Base-by-base conservation (phyloP, 2,113 vertebrate genomes). In the Anarrhichthys ocellatus region DNA sequence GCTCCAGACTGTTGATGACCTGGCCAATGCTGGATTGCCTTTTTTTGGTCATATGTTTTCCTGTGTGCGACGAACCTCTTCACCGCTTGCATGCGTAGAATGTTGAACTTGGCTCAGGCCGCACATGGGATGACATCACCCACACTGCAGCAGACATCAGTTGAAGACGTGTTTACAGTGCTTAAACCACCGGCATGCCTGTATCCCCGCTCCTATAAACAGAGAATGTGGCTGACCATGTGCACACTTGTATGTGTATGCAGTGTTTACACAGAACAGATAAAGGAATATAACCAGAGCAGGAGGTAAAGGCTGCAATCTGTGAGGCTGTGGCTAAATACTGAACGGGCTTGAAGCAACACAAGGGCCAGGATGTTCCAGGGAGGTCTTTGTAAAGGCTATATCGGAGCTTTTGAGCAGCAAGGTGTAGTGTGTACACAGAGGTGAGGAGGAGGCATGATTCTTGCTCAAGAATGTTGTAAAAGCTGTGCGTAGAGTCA, bases 81-180 rank as follows among this genome's bases (percentile, higher is more conserved):
- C 17, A 5, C 40, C 0, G 27, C 72, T 82, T 64, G 76, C 80
- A 84, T 88, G 83, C 76, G 76, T 72, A 61, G 52, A 80, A 78
- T 78, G 85, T 83, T 85, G 69, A 90, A 84, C 76, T 88, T 89
- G 85, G 92, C 84, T 83, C 9, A 7, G 38, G 65, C 18, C 61
- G 18, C 83, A 76, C 68, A 69, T 11, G 0, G 46, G 40, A 86
- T 94, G 92, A 93, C 90, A 91, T 93, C 93, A 93, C 27, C 58
- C 82, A 52, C 69, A 38, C 76, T 46, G 78, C 56, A 65, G 88
- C 88, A 92, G 87, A 91, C 90, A 88, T 92, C 84, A 48, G 83
- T 92, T 91, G 79, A 81, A 87, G 88, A 88, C 54, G 38, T 91
- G 93, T 93, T 93, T 93, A 93, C 89, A 87, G 29, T 85, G 81